A percentile compares a stretch with the other conserved stretches of the same genome.
phyloP scores from a whole-genome alignment of 2,113 vertebrate genomes.

The Apteryx mantelli region DNA sequence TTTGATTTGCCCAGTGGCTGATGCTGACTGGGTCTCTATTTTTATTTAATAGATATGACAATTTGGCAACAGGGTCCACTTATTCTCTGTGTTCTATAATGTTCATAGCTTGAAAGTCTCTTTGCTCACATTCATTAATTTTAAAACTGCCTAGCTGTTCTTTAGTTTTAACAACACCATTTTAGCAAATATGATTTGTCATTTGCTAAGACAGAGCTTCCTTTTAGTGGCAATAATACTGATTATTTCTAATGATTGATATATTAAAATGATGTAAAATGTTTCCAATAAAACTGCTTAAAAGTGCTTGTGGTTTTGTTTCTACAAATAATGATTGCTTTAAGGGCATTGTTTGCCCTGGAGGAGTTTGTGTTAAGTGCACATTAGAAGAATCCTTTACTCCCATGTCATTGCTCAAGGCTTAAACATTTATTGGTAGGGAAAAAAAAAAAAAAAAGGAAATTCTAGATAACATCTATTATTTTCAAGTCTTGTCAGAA shows the following conservation, averaged over 20 bases:
- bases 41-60: not conserved
- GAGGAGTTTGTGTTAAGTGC: not conserved
- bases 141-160: not conserved
- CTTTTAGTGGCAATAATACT: not conserved
- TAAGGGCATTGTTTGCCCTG: not conserved
- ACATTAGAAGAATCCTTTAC: not conserved
- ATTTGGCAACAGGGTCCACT: not conserved
- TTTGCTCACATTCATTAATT: not conserved
- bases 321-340: not conserved
- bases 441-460: not conserved
- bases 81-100: not conserved
- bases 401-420: not conserved
- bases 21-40: not conserved
- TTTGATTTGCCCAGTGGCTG: not conserved
- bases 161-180: not conserved
- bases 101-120: not conserved
- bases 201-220: not conserved
- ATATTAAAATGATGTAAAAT: not conserved
- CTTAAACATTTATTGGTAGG: not conserved
- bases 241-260: slow-evolving; percentile 25
- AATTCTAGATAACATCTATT: not conserved
- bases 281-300: not conserved
- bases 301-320: not conserved
- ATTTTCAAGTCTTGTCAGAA: not conserved
- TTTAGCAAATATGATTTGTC: not conserved